A percentile compares a stretch with the other conserved stretches of the same genome.
Evolutionary conservation across 1,140 invertebrate species (phyloP).

Genomic region (Drosophila micromelanica): DNA sequence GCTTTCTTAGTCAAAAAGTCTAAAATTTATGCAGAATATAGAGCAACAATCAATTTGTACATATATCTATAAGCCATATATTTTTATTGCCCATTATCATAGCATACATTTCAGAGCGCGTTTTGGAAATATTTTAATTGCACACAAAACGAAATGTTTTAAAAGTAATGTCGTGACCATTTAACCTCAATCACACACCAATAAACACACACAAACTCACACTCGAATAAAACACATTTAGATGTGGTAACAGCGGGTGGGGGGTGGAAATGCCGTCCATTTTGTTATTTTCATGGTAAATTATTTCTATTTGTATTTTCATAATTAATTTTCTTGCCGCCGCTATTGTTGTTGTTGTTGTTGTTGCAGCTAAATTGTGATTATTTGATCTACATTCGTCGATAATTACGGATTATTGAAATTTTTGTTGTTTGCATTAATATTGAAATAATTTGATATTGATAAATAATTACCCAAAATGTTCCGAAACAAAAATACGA

Average conservation of each 20-base stretch:
- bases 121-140: conserved; percentile 26
- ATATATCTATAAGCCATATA: too few relatives aligned
- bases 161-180: conserved; percentile 33
- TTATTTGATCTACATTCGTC: conserved; percentile 78
- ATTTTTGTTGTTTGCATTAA: conserved; percentile 80
- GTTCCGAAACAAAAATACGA: conserved; percentile 21
- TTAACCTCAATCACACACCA: conserved; percentile 39
- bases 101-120: conserved; percentile 25
- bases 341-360: conserved; percentile 13
- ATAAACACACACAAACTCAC: not conserved
- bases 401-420: conserved; percentile 82
- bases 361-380: conserved; percentile 60
- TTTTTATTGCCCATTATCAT: too few relatives aligned
- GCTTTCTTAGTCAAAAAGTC: too few relatives aligned
- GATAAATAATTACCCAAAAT: conserved; percentile 71
- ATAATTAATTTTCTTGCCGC: conserved; percentile 68
- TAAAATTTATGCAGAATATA: too few relatives aligned
- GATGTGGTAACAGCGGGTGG: not conserved
- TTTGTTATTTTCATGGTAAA: conserved; percentile 59
- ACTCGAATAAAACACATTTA: not conserved
- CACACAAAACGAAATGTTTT: conserved; percentile 12
- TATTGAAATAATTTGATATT: conserved; percentile 75
- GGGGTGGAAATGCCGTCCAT: conserved; percentile 19
- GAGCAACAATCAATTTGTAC: too few relatives aligned
- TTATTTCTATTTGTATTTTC: conserved; percentile 69